Conservation (phyloP, 2,113 vertebrate genomes). For the Craseonycteris thonglongyai region DNA sequence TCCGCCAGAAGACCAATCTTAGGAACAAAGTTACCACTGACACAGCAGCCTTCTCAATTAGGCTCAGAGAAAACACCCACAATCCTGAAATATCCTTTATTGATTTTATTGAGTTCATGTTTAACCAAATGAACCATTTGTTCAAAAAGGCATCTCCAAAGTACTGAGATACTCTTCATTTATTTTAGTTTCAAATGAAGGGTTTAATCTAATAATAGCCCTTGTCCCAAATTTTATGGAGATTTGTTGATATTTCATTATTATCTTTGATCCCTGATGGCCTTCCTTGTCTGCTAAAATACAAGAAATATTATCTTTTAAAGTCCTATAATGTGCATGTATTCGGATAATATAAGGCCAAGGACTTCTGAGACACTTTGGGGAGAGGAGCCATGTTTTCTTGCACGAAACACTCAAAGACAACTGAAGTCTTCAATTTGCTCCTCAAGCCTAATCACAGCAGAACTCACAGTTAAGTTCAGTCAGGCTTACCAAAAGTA, state of each 20-base stretch:
- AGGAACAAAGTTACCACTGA: neutral
- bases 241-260: neutral
- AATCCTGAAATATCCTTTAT: neutral
- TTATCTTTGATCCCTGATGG: neutral
- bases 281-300: neutral
- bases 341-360: neutral
- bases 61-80: neutral
- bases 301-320: neutral
- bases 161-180: neutral
- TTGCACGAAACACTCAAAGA: neutral
- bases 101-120: neutral
- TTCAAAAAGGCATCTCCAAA: neutral
- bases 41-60: neutral
- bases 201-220: neutral
- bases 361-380: neutral
- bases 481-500: neutral
- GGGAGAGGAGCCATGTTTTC: neutral
- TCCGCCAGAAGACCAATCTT: neutral
- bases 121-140: neutral
- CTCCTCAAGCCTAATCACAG: neutral
- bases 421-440: neutral
- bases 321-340: neutral
- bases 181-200: constrained; percentile 20
- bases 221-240: neutral
- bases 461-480: neutral